Conservation (phyloP, 1,140 invertebrate genomes). For the Drosophila tristis region DNA sequence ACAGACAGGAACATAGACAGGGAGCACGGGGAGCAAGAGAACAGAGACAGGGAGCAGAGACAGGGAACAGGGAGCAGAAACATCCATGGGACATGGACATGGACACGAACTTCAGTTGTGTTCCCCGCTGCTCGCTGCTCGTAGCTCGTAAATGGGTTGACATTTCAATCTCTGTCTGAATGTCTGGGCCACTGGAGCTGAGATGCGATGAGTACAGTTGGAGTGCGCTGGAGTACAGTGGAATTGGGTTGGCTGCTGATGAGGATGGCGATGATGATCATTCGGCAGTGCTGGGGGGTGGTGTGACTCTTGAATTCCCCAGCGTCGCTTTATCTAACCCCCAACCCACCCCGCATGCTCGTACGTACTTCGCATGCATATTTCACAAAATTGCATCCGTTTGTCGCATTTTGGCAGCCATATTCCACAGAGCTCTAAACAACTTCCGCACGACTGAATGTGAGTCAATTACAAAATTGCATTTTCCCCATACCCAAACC, state of each 20-base stretch:
- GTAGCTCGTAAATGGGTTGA: conserved; percentile 45
- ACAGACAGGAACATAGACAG: not conserved
- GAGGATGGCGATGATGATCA: too few relatives aligned
- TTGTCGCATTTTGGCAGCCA: conserved; percentile 61
- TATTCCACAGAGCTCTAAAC: conserved; percentile 51
- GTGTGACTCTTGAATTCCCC: conserved; percentile 4
- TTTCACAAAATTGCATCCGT: conserved; percentile 63
- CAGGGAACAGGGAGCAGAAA: conserved; percentile 11
- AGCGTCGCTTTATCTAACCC: conserved; percentile 12
- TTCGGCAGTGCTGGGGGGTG: not conserved
- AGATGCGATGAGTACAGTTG: too few relatives aligned
- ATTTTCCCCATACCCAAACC: conserved; percentile 22
- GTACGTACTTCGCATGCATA: conserved; percentile 51
- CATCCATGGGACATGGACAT: conserved; percentile 22
- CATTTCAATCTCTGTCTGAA: conserved; percentile 52
- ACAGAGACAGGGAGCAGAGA: conserved; percentile 15
- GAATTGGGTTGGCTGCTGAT: conserved; percentile 9
- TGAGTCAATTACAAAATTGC: conserved; percentile 63
- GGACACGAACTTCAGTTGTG: not conserved
- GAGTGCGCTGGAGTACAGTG: not conserved
- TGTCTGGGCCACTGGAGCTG: too few relatives aligned
- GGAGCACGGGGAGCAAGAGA: conserved; percentile 1
- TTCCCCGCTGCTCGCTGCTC: not conserved
- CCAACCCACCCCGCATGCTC: not conserved
- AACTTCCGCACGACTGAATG: conserved; percentile 60